Percentiles rank a stretch among this genome's conserved stretches.
phyloP scores from a whole-genome alignment of 1,140 invertebrate genomes.

The Leptinotarsa texana region DNA sequence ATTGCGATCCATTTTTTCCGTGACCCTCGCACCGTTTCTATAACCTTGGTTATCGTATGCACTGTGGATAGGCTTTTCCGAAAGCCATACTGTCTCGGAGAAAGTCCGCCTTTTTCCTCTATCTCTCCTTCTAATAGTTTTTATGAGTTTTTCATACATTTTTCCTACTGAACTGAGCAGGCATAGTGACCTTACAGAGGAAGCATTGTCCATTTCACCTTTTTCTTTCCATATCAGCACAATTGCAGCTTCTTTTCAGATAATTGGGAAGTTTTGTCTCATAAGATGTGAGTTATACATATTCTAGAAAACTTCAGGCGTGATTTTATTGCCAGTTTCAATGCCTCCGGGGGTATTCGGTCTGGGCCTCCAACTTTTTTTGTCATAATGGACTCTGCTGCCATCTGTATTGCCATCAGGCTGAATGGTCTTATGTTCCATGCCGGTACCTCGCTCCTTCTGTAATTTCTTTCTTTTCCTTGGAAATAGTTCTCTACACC shows the following conservation, averaged over 20 bases:
- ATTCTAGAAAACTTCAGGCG: neutral
- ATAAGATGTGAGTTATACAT: neutral
- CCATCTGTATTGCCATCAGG: neutral
- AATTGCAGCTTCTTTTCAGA: constrained; percentile 7
- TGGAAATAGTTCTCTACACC: constrained; percentile 11
- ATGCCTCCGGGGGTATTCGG: neutral
- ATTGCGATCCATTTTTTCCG: neutral
- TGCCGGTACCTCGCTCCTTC: neutral
- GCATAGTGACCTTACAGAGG: constrained; percentile 34
- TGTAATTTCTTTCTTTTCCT: neutral
- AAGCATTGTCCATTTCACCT: neutral
- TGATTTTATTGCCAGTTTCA: neutral
- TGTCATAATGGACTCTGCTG: neutral
- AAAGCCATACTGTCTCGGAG: constrained; percentile 49
- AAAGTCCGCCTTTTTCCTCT: constrained; percentile 22
- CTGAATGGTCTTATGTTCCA: neutral
- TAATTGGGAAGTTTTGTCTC: neutral
- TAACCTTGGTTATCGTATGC: constrained; percentile 42
- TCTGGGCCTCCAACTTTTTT: constrained; percentile 7
- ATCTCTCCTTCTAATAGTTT: constrained; percentile 25
- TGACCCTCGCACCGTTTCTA: constrained; percentile 11
- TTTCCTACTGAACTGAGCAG: constrained; percentile 39
- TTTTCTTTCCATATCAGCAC: neutral
- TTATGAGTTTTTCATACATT: constrained; percentile 37
- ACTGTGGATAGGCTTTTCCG: constrained; percentile 42